Percentiles rank a stretch among this genome's conserved stretches.
These are phyloP conservation scores for Struthidea cinerea DNA, from an alignment of 2,113 vertebrate species.

Conservation along the genomic window DNA sequence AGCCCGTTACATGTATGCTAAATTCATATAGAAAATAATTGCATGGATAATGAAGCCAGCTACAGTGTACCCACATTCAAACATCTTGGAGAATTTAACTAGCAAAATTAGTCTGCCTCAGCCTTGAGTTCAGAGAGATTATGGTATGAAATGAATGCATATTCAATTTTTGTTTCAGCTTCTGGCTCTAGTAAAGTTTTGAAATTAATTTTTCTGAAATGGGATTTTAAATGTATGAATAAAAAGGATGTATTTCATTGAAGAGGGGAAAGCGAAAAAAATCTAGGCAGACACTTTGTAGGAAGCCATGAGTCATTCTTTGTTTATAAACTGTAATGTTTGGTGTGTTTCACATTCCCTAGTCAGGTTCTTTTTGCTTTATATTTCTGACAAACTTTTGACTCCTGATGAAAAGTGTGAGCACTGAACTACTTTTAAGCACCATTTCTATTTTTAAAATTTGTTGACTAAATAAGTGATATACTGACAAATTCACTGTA, in stretches of 20 bases:
- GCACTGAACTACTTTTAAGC: neutral
- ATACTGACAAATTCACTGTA: neutral
- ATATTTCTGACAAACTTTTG: neutral
- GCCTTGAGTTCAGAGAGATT: neutral
- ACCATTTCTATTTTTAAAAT: neutral
- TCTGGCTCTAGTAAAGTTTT: neutral
- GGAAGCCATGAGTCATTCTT: neutral
- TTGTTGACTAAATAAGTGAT: neutral
- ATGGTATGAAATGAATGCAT: neutral
- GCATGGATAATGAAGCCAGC: neutral
- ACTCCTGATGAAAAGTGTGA: neutral
- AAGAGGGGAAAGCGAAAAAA: neutral
- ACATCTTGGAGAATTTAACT: neutral
- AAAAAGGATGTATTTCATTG: neutral
- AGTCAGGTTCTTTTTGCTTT: neutral
- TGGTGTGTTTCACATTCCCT: neutral
- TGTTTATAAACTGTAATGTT: conserved; percentile 1
- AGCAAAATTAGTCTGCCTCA: neutral
- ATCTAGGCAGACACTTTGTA: neutral
- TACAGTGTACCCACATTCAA: neutral
- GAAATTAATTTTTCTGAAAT: neutral
- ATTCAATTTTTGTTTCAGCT: neutral
- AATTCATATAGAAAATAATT: neutral
- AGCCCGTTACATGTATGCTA: neutral
- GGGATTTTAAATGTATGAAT: neutral